Conservation (phyloP, 2,113 vertebrate genomes). For the Marmota flaviventris region DNA sequence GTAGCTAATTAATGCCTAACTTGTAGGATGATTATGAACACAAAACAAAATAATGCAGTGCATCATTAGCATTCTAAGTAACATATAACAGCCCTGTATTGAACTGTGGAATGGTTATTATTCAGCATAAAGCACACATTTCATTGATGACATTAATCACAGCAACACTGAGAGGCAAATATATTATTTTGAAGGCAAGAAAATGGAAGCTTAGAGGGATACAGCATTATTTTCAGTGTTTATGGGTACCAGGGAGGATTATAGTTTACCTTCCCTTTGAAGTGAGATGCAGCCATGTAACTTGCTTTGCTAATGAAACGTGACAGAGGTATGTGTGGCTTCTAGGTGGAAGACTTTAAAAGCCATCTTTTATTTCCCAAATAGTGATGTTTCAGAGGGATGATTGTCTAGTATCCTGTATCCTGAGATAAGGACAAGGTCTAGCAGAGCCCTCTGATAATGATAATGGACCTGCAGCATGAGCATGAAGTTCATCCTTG, state of each 20-base stretch:
- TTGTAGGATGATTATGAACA: background rate
- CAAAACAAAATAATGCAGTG: background rate
- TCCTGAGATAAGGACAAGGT: background rate
- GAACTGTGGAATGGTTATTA: background rate
- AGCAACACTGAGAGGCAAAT: background rate
- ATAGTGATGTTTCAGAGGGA: background rate
- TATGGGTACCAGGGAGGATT: background rate
- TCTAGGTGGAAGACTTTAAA: background rate
- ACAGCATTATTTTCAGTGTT: background rate
- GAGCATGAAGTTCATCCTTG: background rate
- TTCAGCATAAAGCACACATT: background rate
- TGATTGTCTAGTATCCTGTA: background rate
- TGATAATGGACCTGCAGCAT: too few species aligned
- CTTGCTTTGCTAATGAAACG: constrained; percentile 23
- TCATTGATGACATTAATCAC: constrained; percentile 1
- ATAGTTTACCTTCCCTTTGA: background rate
- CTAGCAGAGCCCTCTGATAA: background rate
- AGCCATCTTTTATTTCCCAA: background rate
- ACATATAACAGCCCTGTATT: background rate
- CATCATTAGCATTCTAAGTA: background rate
- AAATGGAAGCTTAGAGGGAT: background rate
- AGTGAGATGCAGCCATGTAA: background rate
- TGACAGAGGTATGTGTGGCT: background rate
- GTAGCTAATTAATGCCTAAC: background rate
- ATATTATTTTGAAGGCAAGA: background rate